phyloP scores from a whole-genome alignment of 2,113 vertebrate genomes.

The Eudyptes chrysolophus region DNA sequence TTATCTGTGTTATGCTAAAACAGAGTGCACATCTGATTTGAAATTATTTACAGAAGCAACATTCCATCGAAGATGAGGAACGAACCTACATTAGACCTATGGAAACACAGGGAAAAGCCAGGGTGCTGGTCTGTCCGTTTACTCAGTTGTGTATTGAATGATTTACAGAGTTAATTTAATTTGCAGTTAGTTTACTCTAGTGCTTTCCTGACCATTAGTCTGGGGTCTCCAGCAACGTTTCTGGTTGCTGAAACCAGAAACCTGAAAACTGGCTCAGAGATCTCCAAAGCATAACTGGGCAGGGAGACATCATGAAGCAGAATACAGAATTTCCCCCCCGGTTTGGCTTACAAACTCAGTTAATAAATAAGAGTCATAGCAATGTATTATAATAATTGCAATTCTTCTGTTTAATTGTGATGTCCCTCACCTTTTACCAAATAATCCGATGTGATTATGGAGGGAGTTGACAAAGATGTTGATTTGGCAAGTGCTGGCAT shows the following conservation, averaged over 20 bases:
- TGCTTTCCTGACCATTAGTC: neutral
- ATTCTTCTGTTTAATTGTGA: neutral
- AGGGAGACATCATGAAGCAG: neutral
- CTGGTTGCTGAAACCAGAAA: neutral
- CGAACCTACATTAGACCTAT: neutral
- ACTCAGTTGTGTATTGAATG: neutral
- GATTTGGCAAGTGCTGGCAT: neutral
- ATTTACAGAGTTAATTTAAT: neutral
- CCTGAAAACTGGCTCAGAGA: neutral
- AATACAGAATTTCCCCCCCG: neutral
- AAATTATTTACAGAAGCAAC: neutral
- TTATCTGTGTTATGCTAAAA: neutral
- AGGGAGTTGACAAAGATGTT: neutral
- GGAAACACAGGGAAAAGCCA: neutral
- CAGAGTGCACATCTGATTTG: neutral
- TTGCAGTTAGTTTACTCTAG: neutral
- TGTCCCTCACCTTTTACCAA: neutral
- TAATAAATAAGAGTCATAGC: neutral
- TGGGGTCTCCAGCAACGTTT: neutral
- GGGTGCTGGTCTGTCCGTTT: neutral
- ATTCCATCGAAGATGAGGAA: neutral
- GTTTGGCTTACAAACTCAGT: neutral
- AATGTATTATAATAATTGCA: neutral
- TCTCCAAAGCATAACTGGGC: neutral
- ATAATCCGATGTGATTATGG: neutral